Base-by-base conservation (phyloP, 2,797 vertebrate genomes). In the Halcyon chelicuti region DNA sequence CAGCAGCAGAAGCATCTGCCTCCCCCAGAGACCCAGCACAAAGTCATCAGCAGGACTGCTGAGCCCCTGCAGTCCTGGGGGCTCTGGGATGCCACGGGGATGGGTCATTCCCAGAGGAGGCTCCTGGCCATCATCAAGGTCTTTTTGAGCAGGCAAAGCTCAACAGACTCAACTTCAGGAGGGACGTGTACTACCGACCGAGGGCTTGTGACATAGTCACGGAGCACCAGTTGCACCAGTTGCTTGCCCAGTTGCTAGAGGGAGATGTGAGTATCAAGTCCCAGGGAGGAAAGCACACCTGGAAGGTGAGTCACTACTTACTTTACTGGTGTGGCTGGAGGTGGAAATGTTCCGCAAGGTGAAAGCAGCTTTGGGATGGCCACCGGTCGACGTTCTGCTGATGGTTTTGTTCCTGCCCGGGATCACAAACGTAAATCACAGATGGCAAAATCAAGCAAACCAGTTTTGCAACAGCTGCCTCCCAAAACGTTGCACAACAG, bases 331-430 rank as follows among this genome's bases (percentile, higher is more conserved):
- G 65, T 97, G 94, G 93, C 87, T 92, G n/a, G 98, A 89, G 11
- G 98, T 97, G 73, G 98, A 98, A 22, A 99, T 96, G 62, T 98
- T 98, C 94, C 98, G 98, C 82, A 99, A 93, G 89, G 98, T 98
- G 93, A 99, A 99, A 74, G 98, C 98, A 11, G 97, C 98, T 92
- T 98, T 99, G 80, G 98, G 91, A 47, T 97, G 98, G 51, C 98
- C 98, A 12, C 98, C 94, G 40, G 96, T 98, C 13, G 96, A 96
- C 66, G 98, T 98, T 77, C 97, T 97, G 10, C 63, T 9, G 4
- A 71, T 23, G 3, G 96, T 73, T 28, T 98, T 97, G 12, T 66
- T 96, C 89, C 97, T 98, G 98, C 97, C 98, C 23, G 2, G 54
- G 40, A 82, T 60, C 12, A 37, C 10, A 68, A 73, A 49, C 2